Evolutionary conservation across 2,888 invertebrate species (phyloP).

Genomic region (Caenorhabditis wallacei): DNA sequence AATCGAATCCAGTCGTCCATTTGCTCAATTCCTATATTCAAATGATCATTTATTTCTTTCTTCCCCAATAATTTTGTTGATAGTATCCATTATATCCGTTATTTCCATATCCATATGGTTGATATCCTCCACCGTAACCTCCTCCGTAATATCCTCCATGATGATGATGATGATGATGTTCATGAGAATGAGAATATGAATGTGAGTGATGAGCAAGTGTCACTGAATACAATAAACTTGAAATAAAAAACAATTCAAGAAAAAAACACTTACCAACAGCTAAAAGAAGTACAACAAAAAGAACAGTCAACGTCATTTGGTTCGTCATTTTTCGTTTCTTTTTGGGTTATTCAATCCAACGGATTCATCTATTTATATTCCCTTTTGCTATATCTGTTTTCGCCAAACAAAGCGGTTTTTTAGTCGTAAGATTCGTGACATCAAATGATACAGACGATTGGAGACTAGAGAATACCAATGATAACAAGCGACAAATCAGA

Average conservation of each 20-base stretch:
- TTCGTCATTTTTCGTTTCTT: slow-evolving; percentile 24
- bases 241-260: neutral
- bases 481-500: slow-evolving; percentile 18
- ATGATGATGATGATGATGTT: slow-evolving; percentile 52
- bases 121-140: slow-evolving; percentile 26
- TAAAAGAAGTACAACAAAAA: slow-evolving; percentile 12
- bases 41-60: slow-evolving; percentile 25
- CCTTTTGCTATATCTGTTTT: slow-evolving; percentile 27
- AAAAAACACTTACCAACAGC: slow-evolving; percentile 15
- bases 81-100: slow-evolving; percentile 47
- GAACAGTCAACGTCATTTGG: neutral
- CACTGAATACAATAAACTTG: neutral
- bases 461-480: slow-evolving; percentile 15
- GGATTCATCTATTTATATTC: slow-evolving; percentile 22
- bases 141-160: slow-evolving; percentile 33
- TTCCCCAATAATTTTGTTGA: slow-evolving; percentile 52
- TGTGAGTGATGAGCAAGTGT: slow-evolving; percentile 31
- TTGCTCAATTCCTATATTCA: neutral
- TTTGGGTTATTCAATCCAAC: neutral
- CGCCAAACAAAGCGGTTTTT: slow-evolving; percentile 43
- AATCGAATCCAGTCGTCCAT: slow-evolving; percentile 33
- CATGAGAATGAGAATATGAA: slow-evolving; percentile 41
- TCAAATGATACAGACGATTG: slow-evolving; percentile 4
- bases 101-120: slow-evolving; percentile 28
- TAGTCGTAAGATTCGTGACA: slow-evolving; percentile 21